Evolutionary conservation across 2,888 invertebrate species (phyloP), one percentile per base, ranked within the genome.

Genomic region (Sesamia inferens): DNA sequence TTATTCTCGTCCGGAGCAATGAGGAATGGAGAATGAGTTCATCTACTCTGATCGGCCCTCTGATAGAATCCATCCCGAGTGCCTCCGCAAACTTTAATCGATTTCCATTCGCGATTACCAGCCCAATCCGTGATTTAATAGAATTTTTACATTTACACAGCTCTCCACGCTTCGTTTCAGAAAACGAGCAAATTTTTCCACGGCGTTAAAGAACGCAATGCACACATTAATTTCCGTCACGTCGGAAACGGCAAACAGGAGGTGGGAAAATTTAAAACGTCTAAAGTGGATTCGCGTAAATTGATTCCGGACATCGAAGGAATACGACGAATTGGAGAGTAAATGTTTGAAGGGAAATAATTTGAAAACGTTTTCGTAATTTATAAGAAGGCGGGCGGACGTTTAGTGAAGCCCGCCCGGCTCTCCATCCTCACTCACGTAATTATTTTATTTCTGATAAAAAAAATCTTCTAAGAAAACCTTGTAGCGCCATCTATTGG

Each of bases 171-270:
- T 85, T 83, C 85, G 86, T 86, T 89, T 81, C 88, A 77, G 74
- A 79, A 90, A 90, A 88, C 83, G 85, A 87, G 83, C 86, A 89
- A 86, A 85, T 90, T 90, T 88, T 85, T 87, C 85, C 83, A 82
- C 82, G 75, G 76, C 69, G 81, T 83, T 81, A 79, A 87, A 88
- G 91, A 92, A 93, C 90, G 92, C 91, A 92, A 90, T 91, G 94
- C 93, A 94, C 93, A 95, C 94, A 95, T 93, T 93, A 94, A 95
- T 95, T 95, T 94, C 93, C 93, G 90, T 92, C 92, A 90, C 92
- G 92, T 93, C 89, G 84, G 70, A 81, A 86, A 86, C 89, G 86
- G 91, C 91, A 93, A 92, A 92, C 91, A 91, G 89, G 85, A 84
- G 85, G 90, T 90, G 89, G 89, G 90, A 90, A 92, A 94, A 93